phyloP scores from a whole-genome alignment of 2,888 invertebrate genomes.

The Branchipolynoe longqiensis region DNA sequence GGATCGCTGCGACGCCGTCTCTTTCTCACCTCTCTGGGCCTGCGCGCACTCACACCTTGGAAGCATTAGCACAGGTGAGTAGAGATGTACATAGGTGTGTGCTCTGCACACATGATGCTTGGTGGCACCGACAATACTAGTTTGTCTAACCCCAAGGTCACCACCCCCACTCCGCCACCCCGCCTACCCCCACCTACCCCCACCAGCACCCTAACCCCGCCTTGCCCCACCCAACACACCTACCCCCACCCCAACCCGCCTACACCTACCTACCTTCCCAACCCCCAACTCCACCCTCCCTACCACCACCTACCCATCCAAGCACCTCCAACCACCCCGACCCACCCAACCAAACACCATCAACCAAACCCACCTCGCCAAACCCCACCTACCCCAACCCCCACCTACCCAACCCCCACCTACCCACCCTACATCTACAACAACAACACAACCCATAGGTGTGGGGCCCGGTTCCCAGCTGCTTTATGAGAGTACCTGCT shows the following conservation, averaged over 20 bases:
- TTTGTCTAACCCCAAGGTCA: constrained; percentile 52
- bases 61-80: constrained; percentile 35
- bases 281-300: too few species aligned
- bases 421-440: too few species aligned
- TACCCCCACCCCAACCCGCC: background rate
- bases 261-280: background rate
- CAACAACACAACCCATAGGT: constrained; percentile 26
- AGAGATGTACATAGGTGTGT: constrained; percentile 41
- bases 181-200: background rate
- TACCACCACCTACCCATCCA: background rate
- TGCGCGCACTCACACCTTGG: background rate
- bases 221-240: background rate
- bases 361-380: background rate
- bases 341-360: background rate
- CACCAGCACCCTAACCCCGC: background rate
- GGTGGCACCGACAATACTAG: constrained; percentile 45
- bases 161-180: background rate
- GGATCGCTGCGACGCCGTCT: background rate
- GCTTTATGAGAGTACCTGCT: constrained; percentile 8
- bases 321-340: too few species aligned
- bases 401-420: background rate
- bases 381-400: background rate
- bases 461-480: constrained; percentile 36
- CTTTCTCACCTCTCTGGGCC: constrained; percentile 3
- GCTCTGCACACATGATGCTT: background rate